Percentiles rank a stretch among this genome's conserved stretches.
phyloP scores from a whole-genome alignment of 2,888 invertebrate species.

The Ormyrus pomaceus region DNA sequence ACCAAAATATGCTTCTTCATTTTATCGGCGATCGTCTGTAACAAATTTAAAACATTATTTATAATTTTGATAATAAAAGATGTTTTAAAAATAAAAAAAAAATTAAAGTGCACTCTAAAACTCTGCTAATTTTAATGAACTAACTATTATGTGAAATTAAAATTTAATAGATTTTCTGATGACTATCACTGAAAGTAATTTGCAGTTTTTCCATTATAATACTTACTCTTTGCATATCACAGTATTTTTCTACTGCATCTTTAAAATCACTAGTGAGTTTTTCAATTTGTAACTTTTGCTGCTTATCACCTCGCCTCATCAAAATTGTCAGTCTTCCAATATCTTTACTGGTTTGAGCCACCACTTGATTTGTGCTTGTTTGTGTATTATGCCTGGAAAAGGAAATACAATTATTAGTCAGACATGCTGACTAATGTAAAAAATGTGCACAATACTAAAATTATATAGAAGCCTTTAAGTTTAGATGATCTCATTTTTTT shows the following conservation, averaged over 20 bases:
- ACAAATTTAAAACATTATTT: conserved; percentile 17
- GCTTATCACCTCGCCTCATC: conserved; percentile 84
- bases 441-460: neutral
- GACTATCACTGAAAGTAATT: neutral
- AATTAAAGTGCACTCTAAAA: too few relatives aligned
- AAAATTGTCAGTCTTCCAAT: conserved; percentile 84
- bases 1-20: conserved; percentile 71
- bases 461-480: neutral
- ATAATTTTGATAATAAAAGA: too few relatives aligned
- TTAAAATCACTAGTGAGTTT: conserved; percentile 89
- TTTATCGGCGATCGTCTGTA: conserved; percentile 70
- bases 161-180: conserved; percentile 32
- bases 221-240: conserved; percentile 86
- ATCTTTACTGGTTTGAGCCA: conserved; percentile 85
- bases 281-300: conserved; percentile 89
- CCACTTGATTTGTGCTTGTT: conserved; percentile 84
- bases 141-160: neutral
- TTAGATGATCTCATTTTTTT: conserved; percentile 3
- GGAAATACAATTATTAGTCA: conserved; percentile 37
- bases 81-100: too few relatives aligned
- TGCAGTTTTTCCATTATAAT: neutral
- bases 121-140: neutral
- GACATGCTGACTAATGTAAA: conserved; percentile 5
- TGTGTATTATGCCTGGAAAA: conserved; percentile 83
- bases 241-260: conserved; percentile 86